phyloP scores from a whole-genome alignment of 2,797 vertebrate genomes.

The Fundulus diaphanus region DNA sequence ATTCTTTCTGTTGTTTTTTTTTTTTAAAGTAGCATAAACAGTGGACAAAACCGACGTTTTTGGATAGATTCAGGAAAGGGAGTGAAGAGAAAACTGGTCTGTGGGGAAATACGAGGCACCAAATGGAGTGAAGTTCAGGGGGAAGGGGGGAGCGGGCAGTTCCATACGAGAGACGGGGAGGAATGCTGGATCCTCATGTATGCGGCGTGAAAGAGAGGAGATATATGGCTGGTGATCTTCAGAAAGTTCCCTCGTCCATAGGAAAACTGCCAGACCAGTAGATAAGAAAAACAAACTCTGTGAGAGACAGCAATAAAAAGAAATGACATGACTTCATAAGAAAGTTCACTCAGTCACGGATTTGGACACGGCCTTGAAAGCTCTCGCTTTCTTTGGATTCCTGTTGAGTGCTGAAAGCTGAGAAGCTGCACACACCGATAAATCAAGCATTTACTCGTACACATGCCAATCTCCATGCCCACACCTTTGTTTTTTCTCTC shows the following conservation, averaged over 20 bases:
- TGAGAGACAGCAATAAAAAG: background rate
- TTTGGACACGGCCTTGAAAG: background rate
- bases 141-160: slow-evolving; percentile 54
- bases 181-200: slow-evolving; percentile 73
- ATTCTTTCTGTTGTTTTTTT: slow-evolving; percentile 27
- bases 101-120: slow-evolving; percentile 51
- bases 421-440: slow-evolving; percentile 31
- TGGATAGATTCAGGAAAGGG: slow-evolving; percentile 27
- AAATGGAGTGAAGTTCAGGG: slow-evolving; percentile 41
- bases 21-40: slow-evolving; percentile 47
- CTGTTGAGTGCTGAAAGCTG: slow-evolving; percentile 32
- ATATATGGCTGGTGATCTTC: slow-evolving; percentile 28
- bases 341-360: background rate
- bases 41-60: slow-evolving; percentile 42
- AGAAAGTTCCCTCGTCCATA: slow-evolving; percentile 16
- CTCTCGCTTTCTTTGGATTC: slow-evolving; percentile 6
- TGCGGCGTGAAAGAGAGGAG: slow-evolving; percentile 40
- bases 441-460: slow-evolving; percentile 32
- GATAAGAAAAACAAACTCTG: slow-evolving; percentile 10
- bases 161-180: slow-evolving; percentile 70
- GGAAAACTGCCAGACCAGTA: slow-evolving; percentile 1
- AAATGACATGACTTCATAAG: slow-evolving; percentile 5
- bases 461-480: slow-evolving; percentile 14
- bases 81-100: slow-evolving; percentile 33
- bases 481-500: slow-evolving; percentile 27